Base-by-base conservation (phyloP, 2,888 invertebrate species). In the Agriopis marginaria region DNA sequence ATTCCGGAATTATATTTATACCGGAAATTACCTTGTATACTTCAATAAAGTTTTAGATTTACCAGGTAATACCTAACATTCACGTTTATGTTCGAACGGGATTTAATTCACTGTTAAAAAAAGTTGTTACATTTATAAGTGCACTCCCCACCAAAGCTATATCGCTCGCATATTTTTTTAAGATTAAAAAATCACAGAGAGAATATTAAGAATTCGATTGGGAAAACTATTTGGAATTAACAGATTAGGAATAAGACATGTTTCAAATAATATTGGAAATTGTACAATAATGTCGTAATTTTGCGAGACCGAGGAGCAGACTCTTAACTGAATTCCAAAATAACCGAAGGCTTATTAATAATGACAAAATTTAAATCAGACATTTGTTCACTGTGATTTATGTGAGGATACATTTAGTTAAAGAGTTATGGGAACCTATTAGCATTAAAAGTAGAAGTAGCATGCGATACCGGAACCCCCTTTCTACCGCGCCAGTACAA, bases 381-480 rank as follows among this genome's bases (percentile, higher is more conserved):
- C 17, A 49, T 58, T 62, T 47, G 14, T 63, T 47, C 39, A 45
- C 44, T 54, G 42, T 68, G 58, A 68, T 68, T 62, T 53, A 66
- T 60, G 45, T 40, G 4, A 47, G 53, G 42, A 39, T 49, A 61
- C n/a, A 56, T 51, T 58, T n/a, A 53, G 53, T 58, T 58, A 45
- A 45, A 54, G 63, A 68, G 49, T 68, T 68, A 68, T 63, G 53
- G 55, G 10, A 54, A 49, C n/a, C 60, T 68, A 68, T 68, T 64
- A 64, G 49, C 63, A 68, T 68, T 54, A 60, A 59, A 68, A 64
- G 63, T 64, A 50, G 63, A 54, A 53, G 53, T 59, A 68, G 60
- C 68, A 68, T 64, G 68, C 68, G 42, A 64, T 49, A 50, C 14
- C n/a, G 49, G 17, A 49, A 51, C 23, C 49, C 40, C 32, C 40